Base-by-base conservation (phyloP, 2,797 vertebrate species). In the Neoniphon sammara region DNA sequence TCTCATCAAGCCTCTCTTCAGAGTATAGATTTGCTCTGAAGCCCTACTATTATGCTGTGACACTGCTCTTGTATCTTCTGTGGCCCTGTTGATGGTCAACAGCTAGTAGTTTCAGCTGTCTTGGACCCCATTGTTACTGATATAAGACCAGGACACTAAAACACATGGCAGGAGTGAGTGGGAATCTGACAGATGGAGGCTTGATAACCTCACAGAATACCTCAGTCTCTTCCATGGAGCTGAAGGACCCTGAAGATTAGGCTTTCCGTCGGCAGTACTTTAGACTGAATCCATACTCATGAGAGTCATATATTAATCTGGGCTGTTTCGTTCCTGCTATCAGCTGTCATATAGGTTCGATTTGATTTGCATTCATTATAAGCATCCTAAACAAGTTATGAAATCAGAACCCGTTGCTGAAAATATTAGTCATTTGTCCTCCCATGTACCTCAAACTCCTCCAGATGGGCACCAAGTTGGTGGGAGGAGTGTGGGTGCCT, bases 391-490 rank as follows among this genome's bases (percentile, higher is more conserved):
- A 34, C 2, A 39, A 27, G 69, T 47, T 42, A 39, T 46, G 4
- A 66, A 56, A 52, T 60, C 20, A 34, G 9, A 47, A 21, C 14
- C 50, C 4, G 54, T 61, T 15, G 4, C 73, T 62, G 7, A 36
- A 82, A 53, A 67, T 0, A 0, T 70, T 30, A 36, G 64, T 7
- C 47, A 5, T 72, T 68, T 65, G 11, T 31, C 3, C 21, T 66
- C 23, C 3, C 7, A 5, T 27, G 27, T 56, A 25, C 6, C 54
- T 20, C 31, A 12, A 80, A 89, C 85, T 86, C 87, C 70, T 78
- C 80, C 90, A 91, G 86, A 92, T 87, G 87, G 85, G 77, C 81
- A 74, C 88, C 85, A 82, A 82, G 86, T 90, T 86, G 79, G 42
- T 14, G 66, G 70, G 46, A 79, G 66, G 17, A 39, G 47, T 55